These are phyloP conservation scores for Pygathrix nemaeus DNA, from an alignment of 2,113 vertebrate species.

Conservation along the genomic window DNA sequence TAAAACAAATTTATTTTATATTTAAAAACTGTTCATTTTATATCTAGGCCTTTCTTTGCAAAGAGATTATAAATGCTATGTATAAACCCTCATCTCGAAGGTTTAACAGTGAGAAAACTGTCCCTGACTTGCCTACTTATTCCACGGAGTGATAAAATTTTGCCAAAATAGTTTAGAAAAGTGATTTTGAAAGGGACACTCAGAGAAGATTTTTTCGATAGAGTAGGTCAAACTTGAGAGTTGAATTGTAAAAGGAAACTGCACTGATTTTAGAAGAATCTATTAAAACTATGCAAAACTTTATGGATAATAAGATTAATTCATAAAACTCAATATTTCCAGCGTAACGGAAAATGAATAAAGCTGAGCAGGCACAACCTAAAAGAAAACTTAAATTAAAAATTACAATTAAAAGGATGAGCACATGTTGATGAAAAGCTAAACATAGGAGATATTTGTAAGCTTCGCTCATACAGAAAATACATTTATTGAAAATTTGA, in stretches of 20 bases:
- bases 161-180: neutral
- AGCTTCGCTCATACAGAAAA: slow-evolving; percentile 69
- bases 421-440: slow-evolving; percentile 65
- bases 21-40: neutral
- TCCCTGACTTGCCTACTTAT: neutral
- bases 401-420: slow-evolving; percentile 70
- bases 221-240: neutral
- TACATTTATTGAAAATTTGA: slow-evolving; percentile 56
- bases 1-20: neutral
- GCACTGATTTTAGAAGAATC: neutral
- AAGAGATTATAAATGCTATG: neutral
- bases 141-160: slow-evolving; percentile 2
- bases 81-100: neutral
- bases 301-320: slow-evolving; percentile 65
- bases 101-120: neutral
- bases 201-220: neutral
- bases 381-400: slow-evolving; percentile 50
- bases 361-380: slow-evolving; percentile 49
- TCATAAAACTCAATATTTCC: slow-evolving; percentile 68
- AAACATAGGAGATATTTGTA: slow-evolving; percentile 64
- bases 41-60: neutral
- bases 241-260: slow-evolving; percentile 14
- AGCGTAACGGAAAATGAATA: neutral
- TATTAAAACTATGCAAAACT: slow-evolving; percentile 7
- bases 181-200: neutral